A percentile compares a stretch with the other conserved stretches of the same genome.
Conservation (phyloP, 1,140 invertebrate species). For the Gonioctena quinquepunctata region DNA sequence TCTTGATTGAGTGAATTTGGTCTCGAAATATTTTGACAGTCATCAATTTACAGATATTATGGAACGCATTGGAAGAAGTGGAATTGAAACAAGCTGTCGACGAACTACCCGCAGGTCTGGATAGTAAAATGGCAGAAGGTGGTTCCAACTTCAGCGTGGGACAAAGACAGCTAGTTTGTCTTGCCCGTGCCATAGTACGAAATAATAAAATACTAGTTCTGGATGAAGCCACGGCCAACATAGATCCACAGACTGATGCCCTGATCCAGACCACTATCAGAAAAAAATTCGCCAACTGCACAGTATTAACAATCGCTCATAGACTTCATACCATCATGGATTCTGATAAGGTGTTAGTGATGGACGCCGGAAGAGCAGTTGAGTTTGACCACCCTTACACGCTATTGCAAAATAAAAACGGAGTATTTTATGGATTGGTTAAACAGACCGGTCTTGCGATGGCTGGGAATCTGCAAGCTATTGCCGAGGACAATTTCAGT, state of each 20-base stretch:
- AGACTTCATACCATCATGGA: slow-evolving; percentile 71
- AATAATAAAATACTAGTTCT: slow-evolving; percentile 66
- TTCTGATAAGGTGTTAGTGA: slow-evolving; percentile 67
- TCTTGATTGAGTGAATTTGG: no score
- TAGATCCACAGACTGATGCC: slow-evolving; percentile 65
- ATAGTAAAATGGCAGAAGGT: slow-evolving; percentile 66
- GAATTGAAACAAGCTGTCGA: slow-evolving; percentile 65
- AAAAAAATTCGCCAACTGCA: slow-evolving; percentile 64
- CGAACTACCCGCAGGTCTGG: slow-evolving; percentile 48
- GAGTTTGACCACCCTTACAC: slow-evolving; percentile 64
- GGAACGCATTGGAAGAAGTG: slow-evolving; percentile 80
- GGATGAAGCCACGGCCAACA: slow-evolving; percentile 70
- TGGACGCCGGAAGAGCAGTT: slow-evolving; percentile 60
- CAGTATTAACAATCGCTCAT: slow-evolving; percentile 76
- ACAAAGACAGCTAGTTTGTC: slow-evolving; percentile 62
- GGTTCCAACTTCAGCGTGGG: slow-evolving; percentile 61
- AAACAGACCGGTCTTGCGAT: slow-evolving; percentile 66
- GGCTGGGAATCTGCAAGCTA: slow-evolving; percentile 61
- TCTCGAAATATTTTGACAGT: slow-evolving; percentile 58
- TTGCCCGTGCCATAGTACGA: slow-evolving; percentile 66
- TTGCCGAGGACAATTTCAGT: slow-evolving; percentile 57
- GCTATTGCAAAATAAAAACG: slow-evolving; percentile 59
- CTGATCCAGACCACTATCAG: slow-evolving; percentile 67
- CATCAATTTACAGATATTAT: slow-evolving; percentile 65
- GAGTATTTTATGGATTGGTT: slow-evolving; percentile 66